These are phyloP conservation scores for Ichneumon xanthorius DNA, from an alignment of 2,888 invertebrate genomes.

Conservation along the genomic window DNA sequence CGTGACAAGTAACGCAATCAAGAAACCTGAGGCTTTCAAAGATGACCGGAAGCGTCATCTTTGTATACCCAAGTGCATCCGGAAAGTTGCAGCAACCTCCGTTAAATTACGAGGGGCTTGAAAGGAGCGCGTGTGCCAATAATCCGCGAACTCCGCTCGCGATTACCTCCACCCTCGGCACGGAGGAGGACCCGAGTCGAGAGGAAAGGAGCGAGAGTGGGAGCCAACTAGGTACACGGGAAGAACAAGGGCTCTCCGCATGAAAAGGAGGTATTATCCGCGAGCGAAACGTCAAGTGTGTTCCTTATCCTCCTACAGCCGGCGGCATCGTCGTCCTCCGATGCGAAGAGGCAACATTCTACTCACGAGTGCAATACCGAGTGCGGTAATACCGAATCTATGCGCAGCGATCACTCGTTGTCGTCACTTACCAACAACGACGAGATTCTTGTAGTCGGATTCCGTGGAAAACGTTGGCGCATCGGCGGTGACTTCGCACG, in stretches of 20 bases:
- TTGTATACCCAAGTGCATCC: constrained; percentile 18
- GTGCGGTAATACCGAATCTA: neutral
- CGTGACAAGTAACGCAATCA: constrained; percentile 53
- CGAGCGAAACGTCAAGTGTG: neutral
- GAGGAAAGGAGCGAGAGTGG: neutral
- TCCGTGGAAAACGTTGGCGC: constrained; percentile 90
- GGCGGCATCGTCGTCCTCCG: neutral
- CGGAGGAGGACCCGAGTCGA: constrained; percentile 27
- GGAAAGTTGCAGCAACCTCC: constrained; percentile 52
- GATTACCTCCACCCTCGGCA: constrained; percentile 26
- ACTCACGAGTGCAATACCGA: neutral
- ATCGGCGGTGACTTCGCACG: constrained; percentile 92
- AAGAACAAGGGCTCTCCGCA: neutral
- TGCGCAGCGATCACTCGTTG: neutral
- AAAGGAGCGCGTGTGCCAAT: constrained; percentile 1
- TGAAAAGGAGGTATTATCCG: constrained; percentile 5
- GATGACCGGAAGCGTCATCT: constrained; percentile 29
- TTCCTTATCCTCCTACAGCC: neutral
- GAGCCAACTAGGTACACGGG: neutral
- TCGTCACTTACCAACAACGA: constrained; percentile 90
- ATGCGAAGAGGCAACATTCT: neutral
- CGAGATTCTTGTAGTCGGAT: constrained; percentile 88
- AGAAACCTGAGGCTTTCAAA: constrained; percentile 53
- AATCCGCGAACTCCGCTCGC: constrained; percentile 7
- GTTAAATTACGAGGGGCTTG: constrained; percentile 44